phyloP scores from a whole-genome alignment of 2,888 invertebrate species.

The Drosophila eohydei region DNA sequence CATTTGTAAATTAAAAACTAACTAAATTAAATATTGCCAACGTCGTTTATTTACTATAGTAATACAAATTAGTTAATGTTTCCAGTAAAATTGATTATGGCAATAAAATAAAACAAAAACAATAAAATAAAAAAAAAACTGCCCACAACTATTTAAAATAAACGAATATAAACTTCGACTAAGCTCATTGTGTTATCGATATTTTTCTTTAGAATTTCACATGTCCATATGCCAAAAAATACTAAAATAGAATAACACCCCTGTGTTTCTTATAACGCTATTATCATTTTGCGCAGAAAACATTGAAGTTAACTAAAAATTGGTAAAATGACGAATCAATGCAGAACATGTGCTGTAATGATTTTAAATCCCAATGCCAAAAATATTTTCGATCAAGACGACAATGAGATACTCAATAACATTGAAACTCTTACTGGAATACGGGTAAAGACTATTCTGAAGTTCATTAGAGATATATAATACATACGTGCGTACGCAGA shows the following conservation, averaged over 20 bases:
- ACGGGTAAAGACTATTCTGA: constrained; percentile 28
- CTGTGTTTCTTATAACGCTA: constrained; percentile 19
- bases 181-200: neutral
- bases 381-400: constrained; percentile 37
- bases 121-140: neutral
- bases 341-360: constrained; percentile 45
- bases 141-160: neutral
- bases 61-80: neutral
- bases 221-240: constrained; percentile 3
- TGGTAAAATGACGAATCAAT: constrained; percentile 39
- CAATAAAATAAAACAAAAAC: too few relatives aligned
- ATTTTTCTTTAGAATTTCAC: constrained; percentile 6
- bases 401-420: constrained; percentile 24
- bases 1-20: neutral
- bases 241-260: constrained; percentile 33
- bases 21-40: neutral
- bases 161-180: neutral
- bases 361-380: constrained; percentile 36
- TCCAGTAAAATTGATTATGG: too few relatives aligned
- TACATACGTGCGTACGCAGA: neutral
- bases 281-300: constrained; percentile 1
- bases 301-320: neutral
- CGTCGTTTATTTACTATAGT: neutral
- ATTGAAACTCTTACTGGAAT: constrained; percentile 48
- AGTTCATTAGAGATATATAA: neutral